Evolutionary conservation across 2,888 invertebrate species (phyloP).

Genomic region (Chaetoderma sp.): DNA sequence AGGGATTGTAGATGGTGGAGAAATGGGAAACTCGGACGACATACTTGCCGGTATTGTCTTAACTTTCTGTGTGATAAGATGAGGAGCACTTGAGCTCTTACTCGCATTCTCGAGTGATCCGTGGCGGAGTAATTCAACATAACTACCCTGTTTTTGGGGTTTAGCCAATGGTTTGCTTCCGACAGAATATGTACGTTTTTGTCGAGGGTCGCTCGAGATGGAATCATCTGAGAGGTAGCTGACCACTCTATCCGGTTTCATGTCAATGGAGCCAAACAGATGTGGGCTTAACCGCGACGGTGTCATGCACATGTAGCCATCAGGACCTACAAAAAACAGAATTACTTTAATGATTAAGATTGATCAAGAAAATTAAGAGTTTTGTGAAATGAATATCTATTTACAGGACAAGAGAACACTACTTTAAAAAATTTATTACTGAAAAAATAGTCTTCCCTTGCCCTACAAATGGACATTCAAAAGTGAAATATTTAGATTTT

Average conservation of each 20-base stretch:
- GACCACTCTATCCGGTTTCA: conserved; percentile 84
- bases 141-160: conserved; percentile 34
- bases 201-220: conserved; percentile 66
- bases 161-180: conserved; percentile 75
- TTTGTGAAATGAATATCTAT: background rate
- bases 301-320: conserved; percentile 55
- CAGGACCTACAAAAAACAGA: conserved; percentile 75
- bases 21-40: conserved; percentile 1
- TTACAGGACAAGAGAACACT: no score
- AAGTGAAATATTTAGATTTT: no score
- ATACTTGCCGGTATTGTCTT: conserved; percentile 21
- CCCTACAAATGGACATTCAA: no score
- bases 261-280: conserved; percentile 80
- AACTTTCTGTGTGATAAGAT: conserved; percentile 69
- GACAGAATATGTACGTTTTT: conserved; percentile 83
- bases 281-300: conserved; percentile 44
- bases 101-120: conserved; percentile 50
- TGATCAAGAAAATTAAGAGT: background rate
- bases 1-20: conserved; percentile 19
- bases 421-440: no score
- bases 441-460: no score
- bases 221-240: conserved; percentile 75
- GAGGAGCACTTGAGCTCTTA: conserved; percentile 80
- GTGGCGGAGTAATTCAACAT: conserved; percentile 44
- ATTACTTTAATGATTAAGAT: background rate